phyloP scores from a whole-genome alignment of 2,797 vertebrate genomes.

The Delichon dasypus region DNA sequence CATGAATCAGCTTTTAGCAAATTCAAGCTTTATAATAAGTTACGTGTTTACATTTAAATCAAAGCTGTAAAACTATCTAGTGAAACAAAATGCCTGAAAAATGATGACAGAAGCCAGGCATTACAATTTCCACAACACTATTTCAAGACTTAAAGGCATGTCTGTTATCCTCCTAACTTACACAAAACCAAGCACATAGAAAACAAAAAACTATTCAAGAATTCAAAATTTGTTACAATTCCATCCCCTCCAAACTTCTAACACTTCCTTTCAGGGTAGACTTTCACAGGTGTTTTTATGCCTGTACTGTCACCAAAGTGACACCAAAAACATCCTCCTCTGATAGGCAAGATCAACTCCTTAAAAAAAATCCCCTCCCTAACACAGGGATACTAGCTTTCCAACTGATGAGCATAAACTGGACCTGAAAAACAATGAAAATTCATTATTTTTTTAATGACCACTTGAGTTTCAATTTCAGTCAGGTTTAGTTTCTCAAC shows the following conservation, averaged over 20 bases:
- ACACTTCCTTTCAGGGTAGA: background rate
- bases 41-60: background rate
- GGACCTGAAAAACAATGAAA: background rate
- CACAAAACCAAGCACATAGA: background rate
- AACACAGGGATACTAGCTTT: background rate
- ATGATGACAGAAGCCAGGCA: background rate
- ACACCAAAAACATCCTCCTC: background rate
- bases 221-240: background rate
- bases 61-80: background rate
- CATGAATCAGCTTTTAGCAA: background rate
- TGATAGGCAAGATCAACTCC: background rate
- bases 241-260: background rate
- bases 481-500: background rate
- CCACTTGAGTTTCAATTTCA: background rate
- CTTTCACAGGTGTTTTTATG: background rate
- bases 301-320: background rate
- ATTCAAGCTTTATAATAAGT: background rate
- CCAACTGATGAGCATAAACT: background rate
- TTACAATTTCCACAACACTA: background rate
- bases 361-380: background rate
- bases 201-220: conserved; percentile 14
- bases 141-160: background rate
- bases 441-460: background rate
- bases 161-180: background rate
- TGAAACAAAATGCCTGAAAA: background rate